Conservation (phyloP, 30 jellyfish, hydroid and myxozoan genomes). For the Cassiopea andromeda region DNA sequence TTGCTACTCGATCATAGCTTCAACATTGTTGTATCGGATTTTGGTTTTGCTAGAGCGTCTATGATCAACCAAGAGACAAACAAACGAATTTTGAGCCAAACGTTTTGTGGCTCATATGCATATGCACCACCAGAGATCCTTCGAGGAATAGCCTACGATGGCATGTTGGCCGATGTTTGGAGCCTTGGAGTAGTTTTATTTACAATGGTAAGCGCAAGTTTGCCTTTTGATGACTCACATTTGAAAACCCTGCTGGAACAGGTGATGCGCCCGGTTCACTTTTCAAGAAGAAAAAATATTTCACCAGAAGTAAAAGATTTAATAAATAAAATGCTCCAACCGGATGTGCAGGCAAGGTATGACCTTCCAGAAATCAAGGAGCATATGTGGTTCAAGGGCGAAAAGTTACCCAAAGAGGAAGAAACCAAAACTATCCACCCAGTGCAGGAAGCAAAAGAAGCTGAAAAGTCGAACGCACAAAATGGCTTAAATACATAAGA, state of each 20-base stretch:
- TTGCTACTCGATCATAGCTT: constrained; percentile 83
- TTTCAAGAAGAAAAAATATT: constrained; percentile 90
- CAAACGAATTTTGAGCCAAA: constrained; percentile 86
- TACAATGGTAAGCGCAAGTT: constrained; percentile 99
- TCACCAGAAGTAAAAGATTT: constrained; percentile 97
- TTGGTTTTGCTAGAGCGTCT: constrained; percentile 97
- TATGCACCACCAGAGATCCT: constrained; percentile 99
- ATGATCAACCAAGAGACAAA: constrained; percentile 92
- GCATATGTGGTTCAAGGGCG: constrained; percentile 91
- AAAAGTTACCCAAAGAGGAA: constrained; percentile 59
- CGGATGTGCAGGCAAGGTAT: constrained; percentile 78
- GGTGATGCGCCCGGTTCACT: constrained; percentile 98
- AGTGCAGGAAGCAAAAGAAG: constrained; percentile 37
- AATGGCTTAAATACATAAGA: not conserved
- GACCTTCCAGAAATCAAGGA: constrained; percentile 75
- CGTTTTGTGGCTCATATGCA: constrained; percentile 99
- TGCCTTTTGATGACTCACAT: constrained; percentile 98
- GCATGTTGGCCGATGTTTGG: constrained; percentile 96
- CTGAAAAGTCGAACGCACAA: constrained; percentile 23
- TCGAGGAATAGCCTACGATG: constrained; percentile 97
- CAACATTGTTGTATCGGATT: constrained; percentile 89
- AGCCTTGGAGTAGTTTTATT: constrained; percentile 95
- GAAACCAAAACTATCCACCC: constrained; percentile 42
- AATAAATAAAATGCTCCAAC: constrained; percentile 85
- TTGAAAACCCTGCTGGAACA: constrained; percentile 96